A percentile compares a stretch with the other conserved stretches of the same genome.
These are phyloP conservation scores for Pasiphila rectangulata DNA, from an alignment of 2,888 invertebrate genomes.

Conservation along the genomic window DNA sequence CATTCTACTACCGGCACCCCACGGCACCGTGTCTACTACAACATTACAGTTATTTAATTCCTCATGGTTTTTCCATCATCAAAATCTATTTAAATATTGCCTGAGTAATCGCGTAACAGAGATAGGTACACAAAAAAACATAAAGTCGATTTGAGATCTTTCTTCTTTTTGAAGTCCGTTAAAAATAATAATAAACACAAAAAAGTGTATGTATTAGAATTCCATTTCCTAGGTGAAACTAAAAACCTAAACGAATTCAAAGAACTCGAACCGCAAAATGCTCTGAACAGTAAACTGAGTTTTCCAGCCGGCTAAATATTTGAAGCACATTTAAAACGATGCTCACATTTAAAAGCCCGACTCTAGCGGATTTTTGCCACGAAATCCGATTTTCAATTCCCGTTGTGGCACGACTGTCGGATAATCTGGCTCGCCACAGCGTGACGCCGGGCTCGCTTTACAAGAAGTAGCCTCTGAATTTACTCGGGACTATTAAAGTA, in stretches of 20 bases:
- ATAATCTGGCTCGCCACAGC: constrained; percentile 8
- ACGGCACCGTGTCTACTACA: too few relatives aligned
- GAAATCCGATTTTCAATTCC: constrained; percentile 20
- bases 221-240: not conserved
- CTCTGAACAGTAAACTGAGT: constrained; percentile 4
- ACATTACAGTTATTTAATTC: too few relatives aligned
- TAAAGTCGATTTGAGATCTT: too few relatives aligned
- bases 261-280: constrained; percentile 1
- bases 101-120: too few relatives aligned
- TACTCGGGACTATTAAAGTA: not conserved
- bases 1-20: too few relatives aligned
- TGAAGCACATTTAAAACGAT: constrained; percentile 18
- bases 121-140: too few relatives aligned
- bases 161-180: too few relatives aligned
- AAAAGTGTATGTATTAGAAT: not conserved
- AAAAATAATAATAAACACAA: not conserved
- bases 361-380: constrained; percentile 8
- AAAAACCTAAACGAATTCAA: not conserved
- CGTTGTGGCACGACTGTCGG: not conserved
- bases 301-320: constrained; percentile 11
- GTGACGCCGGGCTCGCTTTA: not conserved
- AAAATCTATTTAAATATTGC: too few relatives aligned
- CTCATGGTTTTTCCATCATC: too few relatives aligned
- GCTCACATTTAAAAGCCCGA: constrained; percentile 12
- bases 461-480: not conserved